phyloP scores from a whole-genome alignment of 64 coral and sea anemone species.

The Trachythela sp. region DNA sequence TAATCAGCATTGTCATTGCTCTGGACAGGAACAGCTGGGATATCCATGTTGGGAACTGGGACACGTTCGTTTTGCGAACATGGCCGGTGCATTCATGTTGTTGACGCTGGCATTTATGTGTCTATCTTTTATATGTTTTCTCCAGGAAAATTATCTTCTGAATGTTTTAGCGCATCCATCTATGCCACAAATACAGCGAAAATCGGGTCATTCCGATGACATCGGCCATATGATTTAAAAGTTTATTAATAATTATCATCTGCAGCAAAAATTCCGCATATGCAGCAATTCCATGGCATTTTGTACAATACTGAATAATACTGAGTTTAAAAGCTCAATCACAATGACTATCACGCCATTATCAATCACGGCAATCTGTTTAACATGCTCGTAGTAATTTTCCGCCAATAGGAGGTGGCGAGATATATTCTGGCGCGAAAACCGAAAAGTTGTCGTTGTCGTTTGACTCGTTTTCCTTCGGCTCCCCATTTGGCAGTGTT shows the following conservation, averaged over 20 bases:
- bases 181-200: conserved; percentile 3
- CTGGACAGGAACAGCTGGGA: background rate
- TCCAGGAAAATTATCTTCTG: background rate
- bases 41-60: background rate
- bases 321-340: background rate
- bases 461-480: background rate
- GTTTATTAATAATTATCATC: background rate
- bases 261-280: background rate
- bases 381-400: background rate
- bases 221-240: conserved; percentile 9
- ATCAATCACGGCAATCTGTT: no score
- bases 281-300: conserved; percentile 2
- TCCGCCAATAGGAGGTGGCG: background rate
- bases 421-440: background rate
- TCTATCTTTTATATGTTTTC: background rate
- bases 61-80: background rate
- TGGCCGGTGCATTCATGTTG: background rate
- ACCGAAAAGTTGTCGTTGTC: background rate
- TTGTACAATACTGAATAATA: background rate
- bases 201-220: background rate
- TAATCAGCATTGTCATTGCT: background rate
- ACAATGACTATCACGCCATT: background rate
- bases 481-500: background rate
- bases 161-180: background rate
- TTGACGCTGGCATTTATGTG: background rate